Conservation (phyloP, 2,888 invertebrate genomes). For the Sphecodes monilicornis region DNA sequence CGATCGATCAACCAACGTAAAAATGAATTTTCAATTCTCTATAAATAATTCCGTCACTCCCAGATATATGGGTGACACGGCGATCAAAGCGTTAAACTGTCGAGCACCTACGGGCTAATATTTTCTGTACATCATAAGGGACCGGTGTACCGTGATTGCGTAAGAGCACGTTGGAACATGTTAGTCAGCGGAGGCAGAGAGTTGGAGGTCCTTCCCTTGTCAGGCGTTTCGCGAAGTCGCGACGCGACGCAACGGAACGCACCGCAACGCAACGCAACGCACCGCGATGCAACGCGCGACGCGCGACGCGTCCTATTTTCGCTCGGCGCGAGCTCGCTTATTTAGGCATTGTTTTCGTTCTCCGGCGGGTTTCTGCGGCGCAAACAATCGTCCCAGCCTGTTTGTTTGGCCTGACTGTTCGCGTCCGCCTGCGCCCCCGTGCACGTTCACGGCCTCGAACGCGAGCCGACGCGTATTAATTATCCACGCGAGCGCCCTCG, state of each 20-base stretch:
- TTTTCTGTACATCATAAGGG: background rate
- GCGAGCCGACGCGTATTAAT: conserved; percentile 22
- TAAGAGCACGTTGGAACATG: background rate
- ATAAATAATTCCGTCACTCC: no score
- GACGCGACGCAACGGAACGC: conserved; percentile 4
- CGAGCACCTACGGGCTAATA: background rate
- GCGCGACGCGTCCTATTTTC: conserved; percentile 36
- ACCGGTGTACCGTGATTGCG: background rate
- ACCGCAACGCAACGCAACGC: no score
- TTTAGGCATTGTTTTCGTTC: conserved; percentile 53
- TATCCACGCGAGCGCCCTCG: background rate
- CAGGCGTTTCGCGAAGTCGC: conserved; percentile 1
- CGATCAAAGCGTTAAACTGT: no score
- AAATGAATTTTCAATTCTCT: no score
- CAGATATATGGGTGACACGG: no score
- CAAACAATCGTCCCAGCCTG: background rate
- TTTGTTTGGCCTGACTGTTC: background rate
- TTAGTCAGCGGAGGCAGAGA: background rate
- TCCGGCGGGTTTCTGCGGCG: background rate
- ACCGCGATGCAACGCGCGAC: no score
- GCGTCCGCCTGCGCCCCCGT: background rate
- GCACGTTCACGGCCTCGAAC: conserved; percentile 16
- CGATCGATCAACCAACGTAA: no score
- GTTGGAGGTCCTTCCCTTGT: conserved; percentile 2
- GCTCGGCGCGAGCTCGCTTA: conserved; percentile 17